Base-by-base conservation (phyloP, 2,888 invertebrate genomes). In the Maniola hyperantus region DNA sequence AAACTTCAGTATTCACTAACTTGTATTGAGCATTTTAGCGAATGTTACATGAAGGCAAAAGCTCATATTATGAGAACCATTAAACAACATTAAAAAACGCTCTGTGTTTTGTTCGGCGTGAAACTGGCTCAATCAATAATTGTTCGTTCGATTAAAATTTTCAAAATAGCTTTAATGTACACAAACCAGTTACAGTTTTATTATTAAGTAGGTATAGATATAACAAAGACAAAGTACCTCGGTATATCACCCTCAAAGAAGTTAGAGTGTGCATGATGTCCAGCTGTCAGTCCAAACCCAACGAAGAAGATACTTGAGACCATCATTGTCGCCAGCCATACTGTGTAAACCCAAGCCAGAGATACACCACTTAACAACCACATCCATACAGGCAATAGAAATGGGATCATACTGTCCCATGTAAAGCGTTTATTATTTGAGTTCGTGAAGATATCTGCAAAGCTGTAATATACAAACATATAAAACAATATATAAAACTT, bases 241-340 rank as follows among this genome's bases (percentile, higher is more conserved):
- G 94, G 93, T 34, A 93, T 83, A 83, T 97, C 97, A 8, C 97
- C 97, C 77, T 97, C 97, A 77, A 97, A 97, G 83, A 96, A 96
- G 67, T 96, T 95, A 42, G 94, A 94, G 0, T 97, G 96, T 76
- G 96, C 95, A 78, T 97, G 97, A 86, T 97, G 97, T 0, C 95
- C 97, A 4, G 96, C 97, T 71, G 95, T 96, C 48, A 97, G 74
- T 0, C 96, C 97, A 68, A 95, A 94, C 0, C 94, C 67, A 4
- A 90, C 89, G 76, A 97, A 96, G 13, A 93, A 77, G 68, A 95
- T 93, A 73, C 96, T 95, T 1, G 88, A 86, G 0, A 89, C 73
- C 20, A 93, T 55, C 6, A 93, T 72, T 0, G 94, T 89, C 0
- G 88, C 76, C 0, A 94, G 66, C 95, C 95, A 96, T 57, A 93